Conservation (phyloP, 2,797 vertebrate species). For the Enteromius treurensis region DNA sequence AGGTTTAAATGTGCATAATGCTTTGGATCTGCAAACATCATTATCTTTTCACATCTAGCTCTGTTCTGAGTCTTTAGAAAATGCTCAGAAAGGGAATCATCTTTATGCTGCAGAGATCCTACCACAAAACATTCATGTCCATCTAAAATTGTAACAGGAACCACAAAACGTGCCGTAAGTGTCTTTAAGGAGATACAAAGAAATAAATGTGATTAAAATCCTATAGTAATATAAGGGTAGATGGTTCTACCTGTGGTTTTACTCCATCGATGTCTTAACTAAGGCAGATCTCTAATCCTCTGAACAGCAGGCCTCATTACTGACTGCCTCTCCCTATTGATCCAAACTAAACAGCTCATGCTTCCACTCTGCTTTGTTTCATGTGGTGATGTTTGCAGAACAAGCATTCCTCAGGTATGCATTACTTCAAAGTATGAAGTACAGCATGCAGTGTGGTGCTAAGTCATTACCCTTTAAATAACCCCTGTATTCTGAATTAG, state of each 20-base stretch:
- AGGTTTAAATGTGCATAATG: not conserved
- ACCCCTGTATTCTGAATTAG: not conserved
- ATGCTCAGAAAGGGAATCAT: not conserved
- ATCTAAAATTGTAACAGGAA: not conserved
- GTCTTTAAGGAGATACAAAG: slow-evolving; percentile 7
- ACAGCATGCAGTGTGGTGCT: too few species aligned
- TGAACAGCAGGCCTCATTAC: slow-evolving; percentile 40
- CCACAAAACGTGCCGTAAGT: not conserved
- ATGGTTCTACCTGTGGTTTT: slow-evolving; percentile 13
- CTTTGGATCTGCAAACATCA: not conserved
- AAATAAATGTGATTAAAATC: slow-evolving; percentile 11
- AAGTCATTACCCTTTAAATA: not conserved
- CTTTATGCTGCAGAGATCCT: not conserved
- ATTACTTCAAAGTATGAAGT: not conserved
- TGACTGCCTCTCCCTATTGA: slow-evolving; percentile 29
- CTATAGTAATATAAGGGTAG: not conserved
- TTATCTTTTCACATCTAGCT: not conserved
- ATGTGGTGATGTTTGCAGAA: slow-evolving; percentile 15
- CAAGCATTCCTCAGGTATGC: slow-evolving; percentile 13
- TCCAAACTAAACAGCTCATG: slow-evolving; percentile 23
- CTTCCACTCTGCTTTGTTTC: slow-evolving; percentile 1
- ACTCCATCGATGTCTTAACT: not conserved
- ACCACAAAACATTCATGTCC: not conserved
- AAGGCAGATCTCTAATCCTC: slow-evolving; percentile 32
- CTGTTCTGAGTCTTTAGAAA: not conserved